These are phyloP conservation scores for Zaprionus taronus DNA, from an alignment of 1,140 invertebrate genomes.

Conservation along the genomic window DNA sequence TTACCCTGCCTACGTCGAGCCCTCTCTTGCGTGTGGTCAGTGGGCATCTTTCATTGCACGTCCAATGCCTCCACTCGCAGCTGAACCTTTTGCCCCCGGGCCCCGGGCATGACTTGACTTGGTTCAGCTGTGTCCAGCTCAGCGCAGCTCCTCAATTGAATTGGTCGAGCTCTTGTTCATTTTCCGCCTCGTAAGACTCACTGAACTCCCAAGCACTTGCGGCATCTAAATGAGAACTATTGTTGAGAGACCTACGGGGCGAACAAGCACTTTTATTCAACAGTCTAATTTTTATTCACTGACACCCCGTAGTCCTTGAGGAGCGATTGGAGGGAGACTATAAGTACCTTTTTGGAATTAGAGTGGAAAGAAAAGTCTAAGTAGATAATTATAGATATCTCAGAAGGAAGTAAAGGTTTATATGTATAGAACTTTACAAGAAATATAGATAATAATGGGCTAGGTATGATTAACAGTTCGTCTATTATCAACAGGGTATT, in stretches of 20 bases:
- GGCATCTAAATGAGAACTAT: conserved; percentile 66
- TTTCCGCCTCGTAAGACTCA: conserved; percentile 62
- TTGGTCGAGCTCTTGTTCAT: conserved; percentile 58
- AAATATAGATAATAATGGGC: too few relatives aligned
- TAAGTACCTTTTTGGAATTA: neutral
- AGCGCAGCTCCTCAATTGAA: conserved; percentile 34
- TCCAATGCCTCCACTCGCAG: neutral
- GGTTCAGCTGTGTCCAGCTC: conserved; percentile 12
- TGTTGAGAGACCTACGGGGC: conserved; percentile 49
- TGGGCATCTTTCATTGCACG: neutral
- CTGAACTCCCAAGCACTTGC: conserved; percentile 55
- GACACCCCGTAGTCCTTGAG: neutral
- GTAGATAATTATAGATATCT: neutral
- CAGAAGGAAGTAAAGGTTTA: neutral
- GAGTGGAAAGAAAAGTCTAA: too few relatives aligned
- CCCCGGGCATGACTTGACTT: neutral
- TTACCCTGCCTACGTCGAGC: neutral
- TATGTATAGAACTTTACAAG: neutral
- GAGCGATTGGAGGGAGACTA: neutral
- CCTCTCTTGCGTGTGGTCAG: neutral
- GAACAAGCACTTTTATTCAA: conserved; percentile 55
- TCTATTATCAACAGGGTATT: neutral
- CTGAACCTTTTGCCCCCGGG: conserved; percentile 10
- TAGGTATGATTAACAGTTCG: neutral
- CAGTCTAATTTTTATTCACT: conserved; percentile 51